phyloP scores from a whole-genome alignment of 2,797 vertebrate genomes.

The Rhincodon typus region DNA sequence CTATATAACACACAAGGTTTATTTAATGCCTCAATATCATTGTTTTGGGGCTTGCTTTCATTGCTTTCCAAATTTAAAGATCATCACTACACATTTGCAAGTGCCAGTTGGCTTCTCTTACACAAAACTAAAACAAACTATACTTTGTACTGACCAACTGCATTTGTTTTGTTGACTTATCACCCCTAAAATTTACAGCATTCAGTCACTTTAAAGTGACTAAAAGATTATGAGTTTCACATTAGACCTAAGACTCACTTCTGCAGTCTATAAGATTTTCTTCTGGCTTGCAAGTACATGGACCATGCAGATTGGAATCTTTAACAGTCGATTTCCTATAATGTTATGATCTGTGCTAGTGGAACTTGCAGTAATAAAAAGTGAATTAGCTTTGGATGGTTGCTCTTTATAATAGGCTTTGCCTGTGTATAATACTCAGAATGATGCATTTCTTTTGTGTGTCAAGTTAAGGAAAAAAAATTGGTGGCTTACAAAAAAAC shows the following conservation, averaged over 20 bases:
- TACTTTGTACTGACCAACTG: neutral
- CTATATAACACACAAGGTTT: neutral
- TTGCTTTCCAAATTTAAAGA: neutral
- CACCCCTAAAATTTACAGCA: neutral
- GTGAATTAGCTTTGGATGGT: neutral
- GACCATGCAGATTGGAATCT: neutral
- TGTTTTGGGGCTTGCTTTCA: neutral
- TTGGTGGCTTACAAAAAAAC: neutral
- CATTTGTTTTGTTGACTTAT: neutral
- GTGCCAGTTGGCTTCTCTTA: neutral
- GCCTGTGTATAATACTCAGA: neutral
- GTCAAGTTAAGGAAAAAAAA: neutral
- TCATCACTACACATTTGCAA: neutral
- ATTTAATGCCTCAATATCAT: neutral
- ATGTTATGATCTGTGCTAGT: neutral
- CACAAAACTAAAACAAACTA: neutral
- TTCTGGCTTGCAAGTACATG: neutral
- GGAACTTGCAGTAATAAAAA: neutral
- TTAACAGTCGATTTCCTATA: neutral
- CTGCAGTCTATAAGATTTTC: neutral
- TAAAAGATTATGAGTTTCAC: neutral
- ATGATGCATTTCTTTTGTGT: neutral
- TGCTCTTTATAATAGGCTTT: conserved; percentile 7
- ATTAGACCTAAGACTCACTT: neutral
- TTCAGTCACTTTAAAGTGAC: neutral